Evolutionary conservation across 2,113 vertebrate species (phyloP).

Genomic region (Pluvialis apricaria): DNA sequence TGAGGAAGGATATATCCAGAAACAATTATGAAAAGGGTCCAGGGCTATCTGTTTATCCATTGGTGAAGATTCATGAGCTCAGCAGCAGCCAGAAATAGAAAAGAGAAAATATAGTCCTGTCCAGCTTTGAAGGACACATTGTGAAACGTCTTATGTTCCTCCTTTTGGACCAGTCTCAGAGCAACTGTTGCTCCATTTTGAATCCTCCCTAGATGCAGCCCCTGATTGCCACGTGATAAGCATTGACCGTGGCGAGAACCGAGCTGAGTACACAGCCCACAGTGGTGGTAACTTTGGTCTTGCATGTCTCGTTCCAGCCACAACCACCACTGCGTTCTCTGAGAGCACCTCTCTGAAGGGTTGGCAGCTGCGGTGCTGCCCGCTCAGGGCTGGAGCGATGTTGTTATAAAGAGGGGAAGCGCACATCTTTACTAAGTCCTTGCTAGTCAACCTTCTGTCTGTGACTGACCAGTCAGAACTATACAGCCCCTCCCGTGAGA

Average conservation of each 20-base stretch:
- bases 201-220: neutral
- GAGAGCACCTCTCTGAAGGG: neutral
- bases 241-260: fast-evolving
- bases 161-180: neutral
- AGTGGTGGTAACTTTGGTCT: neutral
- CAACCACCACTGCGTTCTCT: neutral
- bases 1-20: constrained; percentile 58
- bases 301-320: neutral
- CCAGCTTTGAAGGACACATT: neutral
- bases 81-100: constrained; percentile 22
- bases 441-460: neutral
- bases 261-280: neutral
- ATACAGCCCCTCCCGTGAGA: neutral
- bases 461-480: neutral
- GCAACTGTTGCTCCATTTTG: neutral
- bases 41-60: neutral
- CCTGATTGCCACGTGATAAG: fast-evolving
- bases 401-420: neutral
- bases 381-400: fast-evolving
- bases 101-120: neutral
- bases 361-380: neutral
- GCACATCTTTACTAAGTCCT: neutral
- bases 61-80: constrained; percentile 23
- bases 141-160: neutral
- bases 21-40: constrained; percentile 67